Evolutionary conservation across 2,113 vertebrate species (phyloP).

Genomic region (Odobenus rosmarus): DNA sequence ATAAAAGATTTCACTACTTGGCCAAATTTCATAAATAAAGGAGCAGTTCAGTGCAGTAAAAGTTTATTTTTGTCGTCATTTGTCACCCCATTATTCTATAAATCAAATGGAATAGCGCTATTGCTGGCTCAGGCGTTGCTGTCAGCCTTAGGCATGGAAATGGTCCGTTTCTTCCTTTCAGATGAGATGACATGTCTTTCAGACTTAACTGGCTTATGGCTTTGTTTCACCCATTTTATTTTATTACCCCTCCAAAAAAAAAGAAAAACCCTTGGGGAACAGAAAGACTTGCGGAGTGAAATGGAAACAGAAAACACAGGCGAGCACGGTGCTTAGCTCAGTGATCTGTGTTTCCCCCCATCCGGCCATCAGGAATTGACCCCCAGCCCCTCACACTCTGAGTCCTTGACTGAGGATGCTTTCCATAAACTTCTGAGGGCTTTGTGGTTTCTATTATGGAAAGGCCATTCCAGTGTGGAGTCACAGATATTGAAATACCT

Average conservation of each 20-base stretch:
- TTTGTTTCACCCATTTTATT: slow-evolving; percentile 91
- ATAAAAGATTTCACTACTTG: slow-evolving; percentile 92
- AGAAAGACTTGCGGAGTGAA: slow-evolving; percentile 82
- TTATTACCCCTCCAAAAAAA: slow-evolving; percentile 84
- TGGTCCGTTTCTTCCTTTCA: slow-evolving; percentile 92
- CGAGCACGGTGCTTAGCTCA: slow-evolving; percentile 75
- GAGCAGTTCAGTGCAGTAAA: slow-evolving; percentile 93
- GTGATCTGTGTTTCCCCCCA: slow-evolving; percentile 63
- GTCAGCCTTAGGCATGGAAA: slow-evolving; percentile 90
- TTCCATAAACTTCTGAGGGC: slow-evolving; percentile 65
- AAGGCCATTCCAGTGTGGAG: slow-evolving; percentile 38
- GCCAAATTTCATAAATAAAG: slow-evolving; percentile 95
- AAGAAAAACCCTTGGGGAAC: slow-evolving; percentile 85
- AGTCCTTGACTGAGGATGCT: slow-evolving; percentile 23
- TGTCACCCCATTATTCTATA: slow-evolving; percentile 92
- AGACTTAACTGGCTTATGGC: slow-evolving; percentile 90
- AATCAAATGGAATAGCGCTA: slow-evolving; percentile 90
- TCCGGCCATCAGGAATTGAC: slow-evolving; percentile 73
- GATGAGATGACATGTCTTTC: slow-evolving; percentile 92
- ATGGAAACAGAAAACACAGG: slow-evolving; percentile 86
- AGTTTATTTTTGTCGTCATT: slow-evolving; percentile 95
- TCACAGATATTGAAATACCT: slow-evolving; percentile 50
- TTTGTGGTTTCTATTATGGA: slow-evolving; percentile 62
- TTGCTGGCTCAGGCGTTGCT: slow-evolving; percentile 89
- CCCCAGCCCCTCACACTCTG: slow-evolving; percentile 61